A percentile compares a stretch with the other conserved stretches of the same genome.
phyloP scores from a whole-genome alignment of 2,888 invertebrate species.

The Lithosia quadra region DNA sequence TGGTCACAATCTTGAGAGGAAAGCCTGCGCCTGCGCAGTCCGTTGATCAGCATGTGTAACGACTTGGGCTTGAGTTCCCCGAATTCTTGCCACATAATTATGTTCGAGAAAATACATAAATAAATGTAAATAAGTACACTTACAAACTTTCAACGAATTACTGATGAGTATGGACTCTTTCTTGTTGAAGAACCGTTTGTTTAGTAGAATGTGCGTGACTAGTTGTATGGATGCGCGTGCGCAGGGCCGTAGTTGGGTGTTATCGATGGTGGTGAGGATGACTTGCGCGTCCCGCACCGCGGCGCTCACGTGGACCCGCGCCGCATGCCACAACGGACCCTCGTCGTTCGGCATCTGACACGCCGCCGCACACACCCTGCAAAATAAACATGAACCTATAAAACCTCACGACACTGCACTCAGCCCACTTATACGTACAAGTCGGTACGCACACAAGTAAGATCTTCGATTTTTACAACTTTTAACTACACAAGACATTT shows the following conservation, averaged over 20 bases:
- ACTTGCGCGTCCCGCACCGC: slow-evolving; percentile 49
- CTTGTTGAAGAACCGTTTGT: slow-evolving; percentile 59
- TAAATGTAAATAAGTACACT: slow-evolving; percentile 45
- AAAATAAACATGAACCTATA: neutral
- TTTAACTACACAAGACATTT: too few relatives aligned
- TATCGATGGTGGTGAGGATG: slow-evolving; percentile 46
- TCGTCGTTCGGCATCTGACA: slow-evolving; percentile 69
- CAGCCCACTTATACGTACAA: too few relatives aligned
- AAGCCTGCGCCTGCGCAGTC: too few relatives aligned
- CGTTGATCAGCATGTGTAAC: too few relatives aligned
- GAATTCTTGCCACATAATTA: too few relatives aligned
- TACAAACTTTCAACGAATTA: slow-evolving; percentile 68
- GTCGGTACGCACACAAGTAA: too few relatives aligned
- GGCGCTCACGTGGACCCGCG: slow-evolving; percentile 61
- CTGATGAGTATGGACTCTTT: slow-evolving; percentile 57
- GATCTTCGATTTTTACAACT: too few relatives aligned
- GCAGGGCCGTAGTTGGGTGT: slow-evolving; percentile 57
- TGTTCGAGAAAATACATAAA: neutral
- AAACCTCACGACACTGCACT: too few relatives aligned
- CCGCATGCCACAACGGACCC: slow-evolving; percentile 65
- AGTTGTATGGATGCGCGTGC: slow-evolving; percentile 62
- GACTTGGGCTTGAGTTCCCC: too few relatives aligned
- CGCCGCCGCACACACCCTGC: slow-evolving; percentile 77
- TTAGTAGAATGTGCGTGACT: slow-evolving; percentile 61
- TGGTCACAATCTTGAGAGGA: too few relatives aligned